phyloP scores from a whole-genome alignment of 2,888 invertebrate genomes.

The Xanthia togata region DNA sequence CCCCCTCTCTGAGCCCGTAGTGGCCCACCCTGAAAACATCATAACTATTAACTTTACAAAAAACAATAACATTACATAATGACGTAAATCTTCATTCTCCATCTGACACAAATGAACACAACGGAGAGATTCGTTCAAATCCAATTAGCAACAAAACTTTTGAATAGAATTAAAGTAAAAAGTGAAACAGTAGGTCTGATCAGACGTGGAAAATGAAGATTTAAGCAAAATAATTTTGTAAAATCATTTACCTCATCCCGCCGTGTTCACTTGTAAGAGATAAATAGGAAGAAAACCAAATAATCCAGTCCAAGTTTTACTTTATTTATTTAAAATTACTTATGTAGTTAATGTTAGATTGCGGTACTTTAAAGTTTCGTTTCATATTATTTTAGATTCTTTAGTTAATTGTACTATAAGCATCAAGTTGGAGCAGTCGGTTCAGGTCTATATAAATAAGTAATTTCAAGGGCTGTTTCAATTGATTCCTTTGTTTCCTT shows the following conservation, averaged over 20 bases:
- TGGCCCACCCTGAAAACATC: conserved; percentile 72
- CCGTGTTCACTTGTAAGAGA: conserved; percentile 82
- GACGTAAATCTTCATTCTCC: conserved; percentile 83
- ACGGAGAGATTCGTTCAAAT: conserved; percentile 6
- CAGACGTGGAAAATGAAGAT: conserved; percentile 81
- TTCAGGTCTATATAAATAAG: conserved; percentile 70
- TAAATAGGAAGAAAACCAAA: conserved; percentile 45
- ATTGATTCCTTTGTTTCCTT: conserved; percentile 24
- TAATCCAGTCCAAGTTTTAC: conserved; percentile 65
- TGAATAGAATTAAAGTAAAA: neutral
- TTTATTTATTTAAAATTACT: conserved; percentile 69
- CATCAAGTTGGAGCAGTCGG: conserved; percentile 72
- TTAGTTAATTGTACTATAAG: conserved; percentile 18
- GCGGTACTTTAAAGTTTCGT: conserved; percentile 4
- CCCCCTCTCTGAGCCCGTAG: neutral
- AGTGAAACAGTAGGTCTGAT: conserved; percentile 16
- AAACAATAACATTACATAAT: neutral
- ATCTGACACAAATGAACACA: conserved; percentile 84
- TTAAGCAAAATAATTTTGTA: conserved; percentile 49
- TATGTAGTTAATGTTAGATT: conserved; percentile 25
- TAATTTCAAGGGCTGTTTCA: conserved; percentile 76
- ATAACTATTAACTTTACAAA: neutral
- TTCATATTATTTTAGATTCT: conserved; percentile 13
- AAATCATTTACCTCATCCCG: conserved; percentile 76
- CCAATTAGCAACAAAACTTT: conserved; percentile 6